Conservation (phyloP, 2,113 vertebrate genomes). For the Platysteira castanea region DNA sequence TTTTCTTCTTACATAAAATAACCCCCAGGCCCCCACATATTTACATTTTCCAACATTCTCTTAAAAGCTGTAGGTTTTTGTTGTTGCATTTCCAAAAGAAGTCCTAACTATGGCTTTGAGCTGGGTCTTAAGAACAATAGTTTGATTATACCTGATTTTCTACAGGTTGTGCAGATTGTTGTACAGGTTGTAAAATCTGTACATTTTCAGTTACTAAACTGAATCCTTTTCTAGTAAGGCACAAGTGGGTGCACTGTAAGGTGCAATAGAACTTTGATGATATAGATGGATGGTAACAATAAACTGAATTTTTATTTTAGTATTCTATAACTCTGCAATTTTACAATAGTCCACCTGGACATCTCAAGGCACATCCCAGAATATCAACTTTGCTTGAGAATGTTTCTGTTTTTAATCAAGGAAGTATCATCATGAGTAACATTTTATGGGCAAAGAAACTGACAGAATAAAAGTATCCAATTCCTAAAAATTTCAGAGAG, state of each 20-base stretch:
- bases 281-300: neutral
- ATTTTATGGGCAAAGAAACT: neutral
- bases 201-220: neutral
- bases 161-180: neutral
- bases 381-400: neutral
- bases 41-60: neutral
- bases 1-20: neutral
- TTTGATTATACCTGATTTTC: neutral
- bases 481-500: neutral
- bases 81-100: neutral
- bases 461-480: neutral
- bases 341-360: neutral
- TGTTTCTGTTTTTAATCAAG: neutral
- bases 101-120: neutral
- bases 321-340: neutral
- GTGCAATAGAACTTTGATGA: neutral
- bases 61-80: neutral
- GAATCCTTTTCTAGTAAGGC: neutral
- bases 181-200: neutral
- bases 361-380: neutral
- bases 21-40: accelerated
- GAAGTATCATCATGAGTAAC: neutral
- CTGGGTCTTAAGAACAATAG: neutral
- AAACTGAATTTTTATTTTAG: neutral
- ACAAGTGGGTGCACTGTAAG: neutral